Conservation (phyloP, 2,888 invertebrate genomes). For the Aphodius granarius region DNA sequence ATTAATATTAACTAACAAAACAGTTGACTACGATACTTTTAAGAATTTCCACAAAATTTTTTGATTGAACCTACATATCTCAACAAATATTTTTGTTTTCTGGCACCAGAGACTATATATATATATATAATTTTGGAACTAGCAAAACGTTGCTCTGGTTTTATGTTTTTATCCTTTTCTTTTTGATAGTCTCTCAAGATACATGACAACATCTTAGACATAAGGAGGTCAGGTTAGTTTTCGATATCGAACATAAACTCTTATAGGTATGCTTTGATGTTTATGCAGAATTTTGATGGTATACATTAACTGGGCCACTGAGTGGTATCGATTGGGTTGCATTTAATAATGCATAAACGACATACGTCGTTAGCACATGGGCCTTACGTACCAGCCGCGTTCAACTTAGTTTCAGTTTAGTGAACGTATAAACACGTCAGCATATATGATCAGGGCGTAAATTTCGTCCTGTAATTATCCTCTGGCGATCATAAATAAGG, state of each 20-base stretch:
- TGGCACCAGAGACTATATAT: too few species aligned
- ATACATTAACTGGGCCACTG: not conserved
- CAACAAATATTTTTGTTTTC: too few species aligned
- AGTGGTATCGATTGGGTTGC: conserved; percentile 13
- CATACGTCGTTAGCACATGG: conserved; percentile 14
- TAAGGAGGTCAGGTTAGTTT: too few species aligned
- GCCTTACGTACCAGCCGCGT: conserved; percentile 2
- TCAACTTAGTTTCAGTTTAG: conserved; percentile 7
- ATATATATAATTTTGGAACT: too few species aligned
- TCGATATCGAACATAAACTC: not conserved
- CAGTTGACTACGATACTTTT: too few species aligned
- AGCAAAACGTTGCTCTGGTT: too few species aligned
- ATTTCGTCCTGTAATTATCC: conserved; percentile 48
- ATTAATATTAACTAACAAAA: too few species aligned
- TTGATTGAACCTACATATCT: too few species aligned
- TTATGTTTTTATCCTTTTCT: too few species aligned
- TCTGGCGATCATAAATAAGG: conserved; percentile 46
- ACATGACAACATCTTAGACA: too few species aligned
- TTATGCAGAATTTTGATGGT: not conserved
- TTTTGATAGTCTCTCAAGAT: too few species aligned
- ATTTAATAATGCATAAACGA: conserved; percentile 4
- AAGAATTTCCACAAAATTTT: too few species aligned
- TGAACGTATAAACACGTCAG: conserved; percentile 29
- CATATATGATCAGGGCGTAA: conserved; percentile 47
- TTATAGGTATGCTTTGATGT: not conserved